Conservation (phyloP, 1,140 invertebrate genomes). For the Dreissena rostriformis region DNA sequence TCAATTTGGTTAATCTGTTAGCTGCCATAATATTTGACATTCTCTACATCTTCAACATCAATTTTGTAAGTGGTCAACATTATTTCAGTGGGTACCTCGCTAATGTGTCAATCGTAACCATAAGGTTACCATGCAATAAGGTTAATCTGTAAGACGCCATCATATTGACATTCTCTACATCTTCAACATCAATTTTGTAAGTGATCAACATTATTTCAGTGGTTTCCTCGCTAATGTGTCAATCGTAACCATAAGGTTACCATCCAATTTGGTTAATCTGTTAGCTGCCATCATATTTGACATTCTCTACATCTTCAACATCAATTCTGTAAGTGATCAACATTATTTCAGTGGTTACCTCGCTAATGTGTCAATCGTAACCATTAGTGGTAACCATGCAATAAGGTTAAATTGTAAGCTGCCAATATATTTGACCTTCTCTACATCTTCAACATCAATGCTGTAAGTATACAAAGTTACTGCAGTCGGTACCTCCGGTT, state of each 20-base stretch:
- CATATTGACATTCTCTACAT: constrained; percentile 79
- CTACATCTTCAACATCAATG: constrained; percentile 76
- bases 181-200: constrained; percentile 77
- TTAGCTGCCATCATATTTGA: constrained; percentile 80
- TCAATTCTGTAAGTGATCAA: constrained; percentile 56
- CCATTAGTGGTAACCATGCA: constrained; percentile 76
- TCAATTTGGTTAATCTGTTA: constrained; percentile 78
- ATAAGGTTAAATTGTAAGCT: constrained; percentile 78
- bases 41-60: constrained; percentile 77
- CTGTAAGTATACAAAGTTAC: neutral
- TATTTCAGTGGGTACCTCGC: neutral
- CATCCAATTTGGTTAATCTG: constrained; percentile 74
- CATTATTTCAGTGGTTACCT: neutral
- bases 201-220: too few relatives aligned
- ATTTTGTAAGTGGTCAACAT: constrained; percentile 73
- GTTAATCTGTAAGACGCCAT: constrained; percentile 79
- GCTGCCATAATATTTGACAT: constrained; percentile 80
- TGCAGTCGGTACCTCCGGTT: neutral
- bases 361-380: constrained; percentile 74
- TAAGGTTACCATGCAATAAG: constrained; percentile 78
- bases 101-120: constrained; percentile 75
- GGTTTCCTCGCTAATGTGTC: too few relatives aligned
- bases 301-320: constrained; percentile 77
- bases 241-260: too few relatives aligned
- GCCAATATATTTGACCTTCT: constrained; percentile 80